A percentile compares a stretch with the other conserved stretches of the same genome.
These are phyloP conservation scores for Ophraella communa DNA, from an alignment of 2,888 invertebrate genomes.

Conservation along the genomic window DNA sequence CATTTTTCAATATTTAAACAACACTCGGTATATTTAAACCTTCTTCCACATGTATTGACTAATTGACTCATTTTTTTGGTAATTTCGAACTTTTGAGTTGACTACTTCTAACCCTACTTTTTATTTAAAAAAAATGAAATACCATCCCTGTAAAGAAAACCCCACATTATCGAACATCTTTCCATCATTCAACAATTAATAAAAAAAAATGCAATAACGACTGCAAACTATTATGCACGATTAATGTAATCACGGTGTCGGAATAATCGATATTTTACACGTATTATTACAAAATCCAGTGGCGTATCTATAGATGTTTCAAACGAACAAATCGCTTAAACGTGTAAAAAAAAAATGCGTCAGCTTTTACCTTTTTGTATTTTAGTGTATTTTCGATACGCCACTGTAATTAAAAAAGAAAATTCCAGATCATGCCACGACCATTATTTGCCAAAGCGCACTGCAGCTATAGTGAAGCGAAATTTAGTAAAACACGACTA, in stretches of 20 bases:
- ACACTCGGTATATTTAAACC: too few relatives aligned
- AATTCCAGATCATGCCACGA: slow-evolving; percentile 45
- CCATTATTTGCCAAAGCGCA: slow-evolving; percentile 46
- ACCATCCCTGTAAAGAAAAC: too few relatives aligned
- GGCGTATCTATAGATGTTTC: not conserved
- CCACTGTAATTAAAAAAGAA: slow-evolving; percentile 11
- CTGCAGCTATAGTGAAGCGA: slow-evolving; percentile 52
- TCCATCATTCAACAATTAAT: not conserved
- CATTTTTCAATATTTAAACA: too few relatives aligned
- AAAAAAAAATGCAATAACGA: not conserved
- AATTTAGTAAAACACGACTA: slow-evolving; percentile 40
- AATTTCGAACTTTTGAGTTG: too few relatives aligned
- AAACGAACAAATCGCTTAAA: not conserved
- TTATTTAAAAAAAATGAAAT: too few relatives aligned
- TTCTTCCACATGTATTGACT: too few relatives aligned
- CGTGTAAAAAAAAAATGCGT: not conserved
- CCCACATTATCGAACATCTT: not conserved
- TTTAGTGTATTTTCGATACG: not conserved
- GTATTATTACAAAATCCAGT: not conserved
- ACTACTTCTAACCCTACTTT: too few relatives aligned
- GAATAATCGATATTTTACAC: not conserved
- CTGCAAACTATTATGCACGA: not conserved
- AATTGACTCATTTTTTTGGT: too few relatives aligned
- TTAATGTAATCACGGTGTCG: not conserved
- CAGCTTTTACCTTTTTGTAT: not conserved